Conservation (phyloP, 2,888 invertebrate species). For the Copidosoma aretas region DNA sequence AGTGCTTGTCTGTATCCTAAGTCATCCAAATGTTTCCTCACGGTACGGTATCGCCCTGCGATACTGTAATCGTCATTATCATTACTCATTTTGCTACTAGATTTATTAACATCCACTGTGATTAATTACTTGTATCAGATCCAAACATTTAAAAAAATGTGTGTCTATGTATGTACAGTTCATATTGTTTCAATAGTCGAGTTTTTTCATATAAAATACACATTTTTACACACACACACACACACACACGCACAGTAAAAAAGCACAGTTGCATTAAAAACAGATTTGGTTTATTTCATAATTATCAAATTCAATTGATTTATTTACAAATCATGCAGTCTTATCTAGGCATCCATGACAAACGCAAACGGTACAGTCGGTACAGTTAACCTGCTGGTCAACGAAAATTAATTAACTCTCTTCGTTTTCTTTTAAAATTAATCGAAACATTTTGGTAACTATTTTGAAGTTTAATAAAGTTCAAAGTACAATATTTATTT, state of each 20-base stretch:
- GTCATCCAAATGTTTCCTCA: conserved; percentile 78
- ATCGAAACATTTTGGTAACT: background rate
- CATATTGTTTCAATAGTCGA: background rate
- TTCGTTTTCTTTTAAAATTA: background rate
- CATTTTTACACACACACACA: no score
- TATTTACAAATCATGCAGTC: background rate
- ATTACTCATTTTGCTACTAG: conserved; percentile 38
- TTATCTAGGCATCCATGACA: no score
- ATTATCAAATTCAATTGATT: no score
- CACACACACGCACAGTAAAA: no score
- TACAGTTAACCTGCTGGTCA: background rate
- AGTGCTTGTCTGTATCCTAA: conserved; percentile 82
- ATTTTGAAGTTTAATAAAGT: background rate
- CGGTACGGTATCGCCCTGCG: conserved; percentile 60
- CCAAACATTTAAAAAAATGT: background rate
- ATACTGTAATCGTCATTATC: conserved; percentile 51
- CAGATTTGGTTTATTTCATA: no score
- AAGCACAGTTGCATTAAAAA: no score
- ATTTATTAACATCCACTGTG: background rate
- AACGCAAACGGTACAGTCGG: no score
- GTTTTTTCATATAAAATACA: no score
- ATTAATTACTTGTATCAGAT: background rate
- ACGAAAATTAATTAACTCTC: background rate
- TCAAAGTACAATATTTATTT: background rate
- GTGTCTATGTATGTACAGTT: background rate